Evolutionary conservation across 2,888 invertebrate species (phyloP).

Genomic region (Zaprionus bogoriensis): DNA sequence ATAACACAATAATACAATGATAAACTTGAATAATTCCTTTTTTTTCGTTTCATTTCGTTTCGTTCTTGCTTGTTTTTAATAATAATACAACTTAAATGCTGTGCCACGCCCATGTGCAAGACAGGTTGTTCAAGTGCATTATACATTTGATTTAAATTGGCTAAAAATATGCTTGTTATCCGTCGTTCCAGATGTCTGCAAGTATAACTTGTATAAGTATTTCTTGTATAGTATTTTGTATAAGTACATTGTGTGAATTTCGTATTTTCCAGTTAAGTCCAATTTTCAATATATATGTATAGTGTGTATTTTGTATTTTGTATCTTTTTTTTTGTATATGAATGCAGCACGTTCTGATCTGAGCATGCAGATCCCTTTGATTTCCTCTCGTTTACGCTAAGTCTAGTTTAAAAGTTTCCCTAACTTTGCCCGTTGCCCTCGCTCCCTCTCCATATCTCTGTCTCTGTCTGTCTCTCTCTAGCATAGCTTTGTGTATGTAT

Average conservation of each 20-base stretch:
- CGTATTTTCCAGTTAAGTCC: conserved; percentile 24
- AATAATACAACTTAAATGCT: conserved; percentile 34
- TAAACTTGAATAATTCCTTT: background rate
- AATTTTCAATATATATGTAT: conserved; percentile 11
- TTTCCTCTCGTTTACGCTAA: conserved; percentile 37
- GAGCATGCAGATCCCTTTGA: conserved; percentile 28
- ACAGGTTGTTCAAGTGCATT: conserved; percentile 37
- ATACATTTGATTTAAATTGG: conserved; percentile 46
- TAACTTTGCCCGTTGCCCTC: conserved; percentile 37
- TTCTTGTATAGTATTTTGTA: conserved; percentile 1
- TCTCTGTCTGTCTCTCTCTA: background rate
- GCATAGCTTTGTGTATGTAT: too few relatives aligned
- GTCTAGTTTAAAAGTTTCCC: conserved; percentile 40
- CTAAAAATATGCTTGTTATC: conserved; percentile 39
- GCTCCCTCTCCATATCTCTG: background rate
- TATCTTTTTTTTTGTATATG: conserved; percentile 8
- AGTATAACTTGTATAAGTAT: conserved; percentile 4
- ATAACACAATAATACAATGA: conserved; percentile 1
- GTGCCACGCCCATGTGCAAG: conserved; percentile 25
- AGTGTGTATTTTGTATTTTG: background rate
- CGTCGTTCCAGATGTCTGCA: conserved; percentile 2
- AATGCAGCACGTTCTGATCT: conserved; percentile 27
- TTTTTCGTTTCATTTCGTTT: background rate
- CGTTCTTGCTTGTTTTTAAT: conserved; percentile 2
- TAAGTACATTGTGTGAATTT: conserved; percentile 36